Evolutionary conservation across 2,113 vertebrate species (phyloP), one percentile per base, ranked within the genome.

Genomic region (Lasiurus borealis): DNA sequence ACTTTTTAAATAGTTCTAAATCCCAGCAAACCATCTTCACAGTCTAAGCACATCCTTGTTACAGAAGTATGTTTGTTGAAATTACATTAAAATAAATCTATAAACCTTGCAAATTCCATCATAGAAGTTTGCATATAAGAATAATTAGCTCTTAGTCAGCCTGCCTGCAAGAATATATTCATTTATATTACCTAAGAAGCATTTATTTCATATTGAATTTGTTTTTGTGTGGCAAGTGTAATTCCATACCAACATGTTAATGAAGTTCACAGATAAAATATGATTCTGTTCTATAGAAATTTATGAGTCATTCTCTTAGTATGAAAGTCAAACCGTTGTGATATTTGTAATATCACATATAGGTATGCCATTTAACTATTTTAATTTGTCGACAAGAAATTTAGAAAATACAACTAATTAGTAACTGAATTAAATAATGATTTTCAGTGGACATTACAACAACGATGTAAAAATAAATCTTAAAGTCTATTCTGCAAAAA

Each of bases 211-310:
- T 23, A 80, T 6, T 92, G 85, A 97, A 80, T 90, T 84, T 90
- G 11, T 34, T 89, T 27, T 46, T 57, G 46, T 71, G 29, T 96
- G 50, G 68, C 78, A 94, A 83, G 50, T 69, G 14, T 89, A 93
- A 92, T 73, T 96, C 21, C 31, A 92, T 95, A 84, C 50, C 52
- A 80, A 84, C 46, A 83, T 91, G 57, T 80, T 95, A 93, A 87
- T 89, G 64, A 62, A 75, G 3, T 59, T 96, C n/a, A 52, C 31
- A 52, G 50, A 84, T 21, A 90, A 88, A 82, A 80, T 85, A 59
- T 44, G 72, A 29, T 73, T 23, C 62, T 90, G 10, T 57, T 84
- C 27, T 29, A 40, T 11, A 83, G 31, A 96, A 83, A 93, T 83
- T 57, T 29, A 36, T 34, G 66, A 90, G 25, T 40, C 11, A 64